phyloP scores from a whole-genome alignment of 2,113 vertebrate species.

The Lagopus leucura region DNA sequence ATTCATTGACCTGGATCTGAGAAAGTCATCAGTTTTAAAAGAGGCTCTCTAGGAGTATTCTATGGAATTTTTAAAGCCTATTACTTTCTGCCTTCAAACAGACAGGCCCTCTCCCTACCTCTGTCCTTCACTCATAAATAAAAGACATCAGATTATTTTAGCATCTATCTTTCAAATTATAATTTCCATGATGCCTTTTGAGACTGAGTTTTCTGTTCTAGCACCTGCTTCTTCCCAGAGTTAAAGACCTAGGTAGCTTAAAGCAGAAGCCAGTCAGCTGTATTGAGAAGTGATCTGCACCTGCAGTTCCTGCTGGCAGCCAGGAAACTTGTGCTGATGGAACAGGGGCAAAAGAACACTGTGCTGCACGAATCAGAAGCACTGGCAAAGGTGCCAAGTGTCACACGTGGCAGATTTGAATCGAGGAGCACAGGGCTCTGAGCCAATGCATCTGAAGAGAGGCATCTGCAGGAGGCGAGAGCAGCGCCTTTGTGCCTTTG shows the following conservation, averaged over 20 bases:
- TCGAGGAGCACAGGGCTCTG: background rate
- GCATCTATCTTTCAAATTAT: background rate
- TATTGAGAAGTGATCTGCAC: background rate
- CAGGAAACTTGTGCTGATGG: background rate
- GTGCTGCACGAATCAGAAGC: background rate
- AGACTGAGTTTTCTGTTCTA: background rate
- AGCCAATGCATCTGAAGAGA: constrained; percentile 43
- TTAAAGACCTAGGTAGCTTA: background rate
- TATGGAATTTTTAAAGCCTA: background rate
- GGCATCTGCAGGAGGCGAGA: constrained; percentile 27
- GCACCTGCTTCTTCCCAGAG: background rate
- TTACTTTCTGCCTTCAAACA: background rate
- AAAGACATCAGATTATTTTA: background rate
- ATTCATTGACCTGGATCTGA: background rate
- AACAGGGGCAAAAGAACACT: background rate
- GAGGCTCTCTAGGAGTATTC: background rate
- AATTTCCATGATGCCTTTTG: accelerated
- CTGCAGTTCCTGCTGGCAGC: background rate
- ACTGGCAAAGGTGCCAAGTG: background rate
- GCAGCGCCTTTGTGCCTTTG: background rate
- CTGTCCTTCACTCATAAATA: background rate
- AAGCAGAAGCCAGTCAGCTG: background rate
- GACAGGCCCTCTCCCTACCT: background rate
- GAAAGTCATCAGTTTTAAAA: background rate
- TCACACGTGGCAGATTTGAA: background rate